Percentiles rank a stretch among this genome's conserved stretches.
Evolutionary conservation across 2,113 vertebrate species (phyloP).

Genomic region (Cololabis saira): DNA sequence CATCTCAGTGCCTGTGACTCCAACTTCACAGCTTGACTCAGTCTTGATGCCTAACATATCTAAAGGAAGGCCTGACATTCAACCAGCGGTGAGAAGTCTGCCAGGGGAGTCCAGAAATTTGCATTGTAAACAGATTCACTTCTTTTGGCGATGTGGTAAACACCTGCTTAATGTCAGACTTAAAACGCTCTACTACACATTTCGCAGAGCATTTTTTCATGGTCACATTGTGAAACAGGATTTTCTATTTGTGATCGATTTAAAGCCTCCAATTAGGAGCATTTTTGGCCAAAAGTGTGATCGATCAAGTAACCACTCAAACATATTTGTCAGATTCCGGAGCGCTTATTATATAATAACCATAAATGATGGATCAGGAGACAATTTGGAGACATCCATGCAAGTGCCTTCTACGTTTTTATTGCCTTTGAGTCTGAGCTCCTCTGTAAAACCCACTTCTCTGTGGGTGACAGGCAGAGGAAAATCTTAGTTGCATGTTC

Average conservation of each 20-base stretch:
- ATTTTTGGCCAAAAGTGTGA: neutral
- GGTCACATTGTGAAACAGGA: no score
- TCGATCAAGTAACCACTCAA: neutral
- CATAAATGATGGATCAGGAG: slow-evolving; percentile 2
- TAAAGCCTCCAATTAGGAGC: no score
- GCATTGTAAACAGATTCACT: no score
- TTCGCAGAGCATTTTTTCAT: no score
- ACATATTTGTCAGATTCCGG: neutral
- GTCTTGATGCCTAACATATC: no score
- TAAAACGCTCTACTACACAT: no score
- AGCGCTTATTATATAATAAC: neutral
- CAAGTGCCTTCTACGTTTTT: neutral
- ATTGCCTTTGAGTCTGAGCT: slow-evolving; percentile 14
- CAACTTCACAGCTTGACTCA: no score
- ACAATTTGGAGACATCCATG: slow-evolving; percentile 2
- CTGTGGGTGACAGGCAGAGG: neutral
- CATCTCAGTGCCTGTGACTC: no score
- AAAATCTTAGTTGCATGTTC: slow-evolving; percentile 40
- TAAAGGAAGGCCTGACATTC: neutral
- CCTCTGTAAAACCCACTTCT: slow-evolving; percentile 14
- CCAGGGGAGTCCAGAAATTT: no score
- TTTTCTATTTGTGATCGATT: no score
- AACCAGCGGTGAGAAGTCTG: neutral
- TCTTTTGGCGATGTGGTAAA: no score
- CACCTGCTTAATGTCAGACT: no score